Evolutionary conservation across 2,113 vertebrate genomes (phyloP), one percentile per base, ranked within the genome.

Genomic region (Corythoichthys haematopterus): DNA sequence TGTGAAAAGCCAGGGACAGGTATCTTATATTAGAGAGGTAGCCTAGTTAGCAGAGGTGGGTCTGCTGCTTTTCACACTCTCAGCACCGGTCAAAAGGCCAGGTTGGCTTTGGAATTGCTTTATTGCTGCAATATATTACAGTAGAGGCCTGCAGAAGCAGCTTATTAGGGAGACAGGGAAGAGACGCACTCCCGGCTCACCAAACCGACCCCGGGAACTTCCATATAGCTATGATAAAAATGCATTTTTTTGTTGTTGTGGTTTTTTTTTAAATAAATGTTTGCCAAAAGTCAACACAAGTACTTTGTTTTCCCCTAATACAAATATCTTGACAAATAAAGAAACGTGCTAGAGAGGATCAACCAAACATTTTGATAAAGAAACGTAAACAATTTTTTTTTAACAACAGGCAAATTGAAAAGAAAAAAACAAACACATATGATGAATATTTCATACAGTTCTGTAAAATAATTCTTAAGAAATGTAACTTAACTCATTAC

Each of bases 21-120:
- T 93, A 93, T 91, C 88, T 93, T 92, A 93, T 91, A 92, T 89
- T 88, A 92, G 90, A 92, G 91, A 89, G 89, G 84, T 86, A 88
- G 88, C 85, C 90, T 82, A 91, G 84, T 85, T 86, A 87, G 90
- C 84, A 79, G 80, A 87, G 84, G 88, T 58, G 75, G 55, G 84
- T 86, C 80, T 89, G 85, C 88, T 91, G 74, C 82, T 73, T 72
- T 88, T 84, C 52, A n/a, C 80, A 80, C 59, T 79, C 82, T 85
- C 86, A 90, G 85, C 59, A 66, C 69, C 85, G 90, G 86, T 88
- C 81, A 87, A 84, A 69, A 83, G 75, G 38, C 73, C 55, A 84
- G 72, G 57, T 85, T 81, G 84, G 85, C 88, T 77, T 78, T 89
- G 87, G 85, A 84, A 87, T 89, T 82, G 75, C 83, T 86, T 88